Conservation (phyloP, 2,797 vertebrate genomes). For the Spinus pinus region DNA sequence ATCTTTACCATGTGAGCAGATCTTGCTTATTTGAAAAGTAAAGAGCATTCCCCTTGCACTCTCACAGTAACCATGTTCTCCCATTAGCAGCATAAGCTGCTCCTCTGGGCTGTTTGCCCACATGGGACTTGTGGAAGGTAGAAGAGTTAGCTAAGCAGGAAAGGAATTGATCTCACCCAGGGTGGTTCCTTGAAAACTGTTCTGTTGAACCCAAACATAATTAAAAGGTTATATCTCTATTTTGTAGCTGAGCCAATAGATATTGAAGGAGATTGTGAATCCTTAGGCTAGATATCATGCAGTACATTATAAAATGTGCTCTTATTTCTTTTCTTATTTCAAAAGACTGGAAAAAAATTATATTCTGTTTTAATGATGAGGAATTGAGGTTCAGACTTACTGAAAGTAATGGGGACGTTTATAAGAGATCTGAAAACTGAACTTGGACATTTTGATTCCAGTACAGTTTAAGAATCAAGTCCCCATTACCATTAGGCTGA, state of each 20-base stretch:
- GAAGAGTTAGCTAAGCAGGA: background rate
- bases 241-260: background rate
- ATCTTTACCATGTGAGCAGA: background rate
- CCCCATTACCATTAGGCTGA: background rate
- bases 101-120: background rate
- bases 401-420: background rate
- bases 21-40: background rate
- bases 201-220: background rate
- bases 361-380: background rate
- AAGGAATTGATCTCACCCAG: background rate
- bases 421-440: background rate
- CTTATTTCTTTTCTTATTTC: background rate
- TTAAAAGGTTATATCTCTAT: background rate
- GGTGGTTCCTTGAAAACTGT: background rate
- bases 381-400: background rate
- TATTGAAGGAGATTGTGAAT: background rate
- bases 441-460: fast-evolving
- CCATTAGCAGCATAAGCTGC: background rate
- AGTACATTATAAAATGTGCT: background rate
- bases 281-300: background rate
- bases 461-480: background rate
- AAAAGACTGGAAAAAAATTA: background rate
- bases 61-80: background rate
- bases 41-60: background rate
- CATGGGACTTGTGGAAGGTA: background rate